Conservation (phyloP, 2,888 invertebrate species). For the Pristionchus mayeri region DNA sequence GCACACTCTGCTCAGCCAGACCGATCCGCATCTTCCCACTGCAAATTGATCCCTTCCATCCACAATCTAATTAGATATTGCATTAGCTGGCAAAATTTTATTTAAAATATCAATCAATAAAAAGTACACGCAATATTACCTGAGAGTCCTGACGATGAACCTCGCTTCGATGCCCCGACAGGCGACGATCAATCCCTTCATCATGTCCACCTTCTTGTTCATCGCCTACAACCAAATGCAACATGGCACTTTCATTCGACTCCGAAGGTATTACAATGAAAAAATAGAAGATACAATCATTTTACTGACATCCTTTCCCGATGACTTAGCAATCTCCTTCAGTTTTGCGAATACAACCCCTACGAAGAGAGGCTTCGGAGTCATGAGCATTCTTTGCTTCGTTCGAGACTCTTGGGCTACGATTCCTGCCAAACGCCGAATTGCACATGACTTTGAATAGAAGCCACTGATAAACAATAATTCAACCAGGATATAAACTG, state of each 20-base stretch:
- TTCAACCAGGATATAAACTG: background rate
- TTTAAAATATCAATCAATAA: no score
- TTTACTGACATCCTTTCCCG: constrained; percentile 80
- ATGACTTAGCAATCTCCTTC: constrained; percentile 88
- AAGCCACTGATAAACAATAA: background rate
- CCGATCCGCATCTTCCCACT: constrained; percentile 96
- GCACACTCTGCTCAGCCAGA: constrained; percentile 94
- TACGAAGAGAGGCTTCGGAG: constrained; percentile 86
- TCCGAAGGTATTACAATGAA: no score
- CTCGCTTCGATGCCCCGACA: constrained; percentile 73
- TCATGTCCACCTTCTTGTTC: constrained; percentile 89
- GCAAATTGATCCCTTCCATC: no score
- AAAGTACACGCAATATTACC: constrained; percentile 28
- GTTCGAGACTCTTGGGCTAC: constrained; percentile 72
- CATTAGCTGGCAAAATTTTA: no score
- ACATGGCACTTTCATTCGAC: no score
- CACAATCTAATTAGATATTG: no score
- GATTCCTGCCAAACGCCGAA: constrained; percentile 54
- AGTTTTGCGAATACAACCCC: constrained; percentile 87
- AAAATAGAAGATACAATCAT: no score
- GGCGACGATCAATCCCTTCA: constrained; percentile 92
- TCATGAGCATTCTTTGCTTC: constrained; percentile 89
- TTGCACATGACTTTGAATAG: no score
- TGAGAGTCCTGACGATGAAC: constrained; percentile 66
- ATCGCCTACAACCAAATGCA: constrained; percentile 76